Conservation (phyloP, 2,113 vertebrate genomes). For the Austrofundulus limnaeus region DNA sequence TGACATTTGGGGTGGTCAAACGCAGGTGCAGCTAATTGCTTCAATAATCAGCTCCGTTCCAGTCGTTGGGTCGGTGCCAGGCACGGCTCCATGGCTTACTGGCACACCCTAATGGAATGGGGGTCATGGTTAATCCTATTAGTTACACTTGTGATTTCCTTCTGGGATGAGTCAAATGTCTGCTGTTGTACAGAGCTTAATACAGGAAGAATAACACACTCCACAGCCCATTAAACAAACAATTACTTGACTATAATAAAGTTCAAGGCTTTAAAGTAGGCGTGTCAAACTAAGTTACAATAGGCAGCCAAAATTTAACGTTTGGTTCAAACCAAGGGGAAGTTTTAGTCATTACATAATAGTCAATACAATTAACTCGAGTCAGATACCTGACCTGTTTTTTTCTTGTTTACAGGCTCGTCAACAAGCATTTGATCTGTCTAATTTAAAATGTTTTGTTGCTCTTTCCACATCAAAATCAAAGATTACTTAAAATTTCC, state of each 20-base stretch:
- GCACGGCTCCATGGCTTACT: background rate
- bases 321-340: too few species aligned
- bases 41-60: slow-evolving; percentile 28
- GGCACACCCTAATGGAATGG: slow-evolving; percentile 11
- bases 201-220: background rate
- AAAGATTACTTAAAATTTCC: too few species aligned
- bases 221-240: background rate
- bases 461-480: too few species aligned
- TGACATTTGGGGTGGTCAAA: slow-evolving; percentile 40
- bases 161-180: slow-evolving; percentile 17
- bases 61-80: slow-evolving; percentile 6
- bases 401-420: too few species aligned
- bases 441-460: too few species aligned
- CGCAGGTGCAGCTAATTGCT: slow-evolving; percentile 34
- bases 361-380: too few species aligned
- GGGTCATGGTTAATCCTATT: slow-evolving; percentile 22
- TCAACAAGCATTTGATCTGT: too few species aligned
- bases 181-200: background rate
- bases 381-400: too few species aligned
- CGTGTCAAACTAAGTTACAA: too few species aligned
- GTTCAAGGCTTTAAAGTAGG: too few species aligned
- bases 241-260: background rate
- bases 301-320: too few species aligned
- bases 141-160: slow-evolving; percentile 19
- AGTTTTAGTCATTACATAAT: too few species aligned